Conservation (phyloP, 2,797 vertebrate genomes). For the Perdix hodgsoniae region DNA sequence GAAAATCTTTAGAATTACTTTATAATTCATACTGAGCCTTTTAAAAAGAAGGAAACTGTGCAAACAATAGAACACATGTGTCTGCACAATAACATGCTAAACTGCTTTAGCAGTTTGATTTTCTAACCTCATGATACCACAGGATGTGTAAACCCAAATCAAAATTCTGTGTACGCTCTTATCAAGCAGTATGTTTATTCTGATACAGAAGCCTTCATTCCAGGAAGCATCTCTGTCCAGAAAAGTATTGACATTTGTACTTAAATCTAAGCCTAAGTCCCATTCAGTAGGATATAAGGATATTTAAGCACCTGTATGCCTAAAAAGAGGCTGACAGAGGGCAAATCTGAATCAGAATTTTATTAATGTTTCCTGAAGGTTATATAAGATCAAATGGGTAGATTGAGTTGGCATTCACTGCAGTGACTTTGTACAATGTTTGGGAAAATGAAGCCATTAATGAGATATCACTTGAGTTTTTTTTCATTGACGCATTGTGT, state of each 20-base stretch:
- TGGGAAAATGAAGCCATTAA: slow-evolving; percentile 69
- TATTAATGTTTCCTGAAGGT: slow-evolving; percentile 68
- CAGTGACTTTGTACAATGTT: slow-evolving; percentile 62
- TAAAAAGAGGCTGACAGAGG: slow-evolving; percentile 61
- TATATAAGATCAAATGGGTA: slow-evolving; percentile 58
- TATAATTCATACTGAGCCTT: background rate
- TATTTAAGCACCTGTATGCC: slow-evolving; percentile 47
- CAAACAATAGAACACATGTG: background rate
- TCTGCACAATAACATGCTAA: background rate
- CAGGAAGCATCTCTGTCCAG: slow-evolving; percentile 49
- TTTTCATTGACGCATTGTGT: slow-evolving; percentile 34
- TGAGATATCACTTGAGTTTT: slow-evolving; percentile 51
- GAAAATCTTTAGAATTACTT: slow-evolving; percentile 20
- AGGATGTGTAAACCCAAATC: slow-evolving; percentile 44
- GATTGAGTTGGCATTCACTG: slow-evolving; percentile 50
- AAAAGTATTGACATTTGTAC: slow-evolving; percentile 66
- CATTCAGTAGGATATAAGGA: slow-evolving; percentile 50
- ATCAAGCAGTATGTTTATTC: slow-evolving; percentile 53
- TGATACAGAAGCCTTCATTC: slow-evolving; percentile 49
- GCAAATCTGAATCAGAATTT: slow-evolving; percentile 58
- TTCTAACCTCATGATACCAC: slow-evolving; percentile 31
- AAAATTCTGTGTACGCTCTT: slow-evolving; percentile 56
- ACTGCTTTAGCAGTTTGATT: slow-evolving; percentile 22
- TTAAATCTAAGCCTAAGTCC: slow-evolving; percentile 56
- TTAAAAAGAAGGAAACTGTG: slow-evolving; percentile 8